These are phyloP conservation scores for Teleogryllus occipitalis DNA, from an alignment of 1,140 invertebrate species.

Conservation along the genomic window DNA sequence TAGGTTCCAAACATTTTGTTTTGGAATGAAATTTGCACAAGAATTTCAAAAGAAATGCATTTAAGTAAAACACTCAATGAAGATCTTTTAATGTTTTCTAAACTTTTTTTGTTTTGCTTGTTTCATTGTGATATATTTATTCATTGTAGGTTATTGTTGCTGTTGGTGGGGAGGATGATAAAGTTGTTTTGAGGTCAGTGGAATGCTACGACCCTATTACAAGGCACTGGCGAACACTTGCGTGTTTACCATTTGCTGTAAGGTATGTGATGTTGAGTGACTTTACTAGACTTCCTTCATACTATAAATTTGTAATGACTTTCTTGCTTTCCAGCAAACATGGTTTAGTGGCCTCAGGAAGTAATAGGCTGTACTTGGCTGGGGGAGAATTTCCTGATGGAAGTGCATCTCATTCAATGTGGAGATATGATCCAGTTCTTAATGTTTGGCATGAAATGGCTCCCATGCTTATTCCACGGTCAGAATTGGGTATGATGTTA, in stretches of 20 bases:
- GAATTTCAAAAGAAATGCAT: no score
- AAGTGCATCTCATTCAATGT: slow-evolving; percentile 40
- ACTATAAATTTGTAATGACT: slow-evolving; percentile 20
- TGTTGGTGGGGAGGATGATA: slow-evolving; percentile 49
- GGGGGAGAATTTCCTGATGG: slow-evolving; percentile 52
- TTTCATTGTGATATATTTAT: no score
- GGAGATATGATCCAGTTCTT: slow-evolving; percentile 45
- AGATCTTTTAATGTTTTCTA: no score
- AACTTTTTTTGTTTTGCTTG: no score
- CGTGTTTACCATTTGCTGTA: slow-evolving; percentile 41
- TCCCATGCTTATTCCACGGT: slow-evolving; percentile 41
- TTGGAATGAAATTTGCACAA: no score
- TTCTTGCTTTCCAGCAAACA: slow-evolving; percentile 40
- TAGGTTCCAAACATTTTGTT: no score
- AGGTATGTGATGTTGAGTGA: slow-evolving; percentile 28
- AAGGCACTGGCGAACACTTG: slow-evolving; percentile 35
- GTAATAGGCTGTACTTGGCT: slow-evolving; percentile 46
- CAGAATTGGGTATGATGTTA: slow-evolving; percentile 39
- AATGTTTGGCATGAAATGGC: slow-evolving; percentile 47
- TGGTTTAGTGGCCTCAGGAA: slow-evolving; percentile 45
- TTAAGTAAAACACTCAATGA: no score
- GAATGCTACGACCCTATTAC: slow-evolving; percentile 43
- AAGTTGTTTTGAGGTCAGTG: slow-evolving; percentile 45
- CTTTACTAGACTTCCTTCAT: not conserved
- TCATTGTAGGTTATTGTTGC: slow-evolving; percentile 42